A percentile compares a stretch with the other conserved stretches of the same genome.
These are phyloP conservation scores for Dione vanillae DNA, from an alignment of 2,888 invertebrate genomes.

Conservation along the genomic window DNA sequence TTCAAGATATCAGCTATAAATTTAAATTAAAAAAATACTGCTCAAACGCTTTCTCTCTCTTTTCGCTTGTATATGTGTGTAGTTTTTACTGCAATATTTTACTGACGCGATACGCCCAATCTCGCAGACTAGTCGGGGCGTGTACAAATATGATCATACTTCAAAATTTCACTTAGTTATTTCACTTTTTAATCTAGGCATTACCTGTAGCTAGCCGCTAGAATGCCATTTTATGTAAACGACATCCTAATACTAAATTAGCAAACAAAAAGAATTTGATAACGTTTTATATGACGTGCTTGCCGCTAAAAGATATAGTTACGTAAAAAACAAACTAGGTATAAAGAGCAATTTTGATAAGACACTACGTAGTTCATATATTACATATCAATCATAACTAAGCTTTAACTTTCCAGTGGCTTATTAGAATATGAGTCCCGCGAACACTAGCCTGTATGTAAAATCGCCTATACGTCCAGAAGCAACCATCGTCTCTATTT, in stretches of 20 bases:
- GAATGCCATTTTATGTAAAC: no score
- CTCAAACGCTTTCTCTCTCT: conserved; percentile 2
- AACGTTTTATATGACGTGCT: no score
- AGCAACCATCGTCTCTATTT: conserved; percentile 36
- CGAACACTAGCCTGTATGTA: conserved; percentile 1
- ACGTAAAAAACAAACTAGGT: no score
- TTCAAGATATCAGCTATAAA: conserved; percentile 2
- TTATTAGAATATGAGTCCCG: conserved; percentile 7
- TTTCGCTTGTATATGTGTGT: neutral
- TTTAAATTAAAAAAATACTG: neutral
- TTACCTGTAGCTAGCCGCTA: no score
- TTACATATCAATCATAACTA: neutral
- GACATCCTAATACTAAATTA: neutral
- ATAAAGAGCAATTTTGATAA: neutral
- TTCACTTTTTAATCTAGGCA: no score
- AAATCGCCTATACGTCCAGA: conserved; percentile 21
- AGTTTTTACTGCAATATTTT: neutral
- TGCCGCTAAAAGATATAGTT: no score
- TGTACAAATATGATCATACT: neutral
- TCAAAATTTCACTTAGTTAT: neutral
- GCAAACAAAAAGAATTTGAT: neutral
- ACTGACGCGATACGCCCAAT: neutral
- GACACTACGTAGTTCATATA: neutral
- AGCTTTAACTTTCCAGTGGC: neutral
- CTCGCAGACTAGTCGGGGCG: no score